Conservation (phyloP, 2,888 invertebrate species). For the Drosophila kanekoi region DNA sequence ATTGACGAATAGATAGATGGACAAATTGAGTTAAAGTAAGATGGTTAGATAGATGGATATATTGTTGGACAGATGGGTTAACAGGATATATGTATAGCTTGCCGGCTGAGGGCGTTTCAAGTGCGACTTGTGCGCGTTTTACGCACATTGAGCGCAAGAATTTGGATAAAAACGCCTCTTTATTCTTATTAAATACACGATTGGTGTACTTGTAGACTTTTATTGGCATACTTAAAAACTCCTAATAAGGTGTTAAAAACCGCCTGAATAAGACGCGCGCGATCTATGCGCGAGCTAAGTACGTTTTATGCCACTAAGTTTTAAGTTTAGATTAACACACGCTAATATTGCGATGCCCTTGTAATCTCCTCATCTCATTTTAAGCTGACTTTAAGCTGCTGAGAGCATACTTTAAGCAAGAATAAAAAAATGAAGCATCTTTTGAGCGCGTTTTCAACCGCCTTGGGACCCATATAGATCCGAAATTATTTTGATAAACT, state of each 20-base stretch:
- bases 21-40: no score
- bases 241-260: no score
- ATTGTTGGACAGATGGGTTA: no score
- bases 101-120: neutral
- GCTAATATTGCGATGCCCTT: neutral
- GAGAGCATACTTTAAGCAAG: no score
- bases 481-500: constrained; percentile 10
- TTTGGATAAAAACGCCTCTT: no score
- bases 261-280: neutral
- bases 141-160: neutral
- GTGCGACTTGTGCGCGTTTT: neutral
- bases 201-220: no score
- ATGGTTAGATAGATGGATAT: no score
- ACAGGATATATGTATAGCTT: no score
- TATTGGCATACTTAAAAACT: neutral
- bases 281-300: neutral
- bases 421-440: neutral
- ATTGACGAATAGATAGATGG: no score
- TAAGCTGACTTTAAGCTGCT: no score
- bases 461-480: neutral
- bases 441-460: neutral
- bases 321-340: neutral
- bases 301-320: neutral
- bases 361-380: no score
- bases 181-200: no score